phyloP scores from a whole-genome alignment of 2,888 invertebrate species.

The Eupeodes latifasciatus region DNA sequence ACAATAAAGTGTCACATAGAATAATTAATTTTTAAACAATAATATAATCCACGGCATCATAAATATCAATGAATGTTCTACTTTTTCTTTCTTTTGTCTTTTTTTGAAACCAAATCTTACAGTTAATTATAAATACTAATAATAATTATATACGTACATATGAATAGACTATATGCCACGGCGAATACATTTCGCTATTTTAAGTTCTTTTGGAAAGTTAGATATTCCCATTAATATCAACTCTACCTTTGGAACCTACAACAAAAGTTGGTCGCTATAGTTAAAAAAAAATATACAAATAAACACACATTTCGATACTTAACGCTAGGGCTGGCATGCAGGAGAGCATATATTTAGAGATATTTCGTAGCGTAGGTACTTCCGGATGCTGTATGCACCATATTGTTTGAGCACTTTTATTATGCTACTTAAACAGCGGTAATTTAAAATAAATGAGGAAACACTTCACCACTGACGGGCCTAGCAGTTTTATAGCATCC shows the following conservation, averaged over 20 bases:
- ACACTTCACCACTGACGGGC: slow-evolving; percentile 20
- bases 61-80: slow-evolving; percentile 26
- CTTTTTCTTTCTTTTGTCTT: slow-evolving; percentile 41
- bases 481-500: slow-evolving; percentile 15
- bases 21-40: neutral
- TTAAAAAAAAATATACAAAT: neutral
- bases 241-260: neutral
- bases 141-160: neutral
- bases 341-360: neutral
- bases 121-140: slow-evolving; percentile 5
- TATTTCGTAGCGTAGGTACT: slow-evolving; percentile 2
- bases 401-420: slow-evolving; percentile 8
- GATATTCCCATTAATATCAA: slow-evolving; percentile 8
- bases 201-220: slow-evolving; percentile 22
- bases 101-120: slow-evolving; percentile 13
- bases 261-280: neutral
- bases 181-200: neutral
- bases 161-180: neutral
- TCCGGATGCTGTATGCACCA: slow-evolving; percentile 13
- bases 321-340: neutral
- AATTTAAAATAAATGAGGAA: slow-evolving; percentile 52
- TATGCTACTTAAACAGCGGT: slow-evolving; percentile 3
- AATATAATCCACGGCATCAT: neutral
- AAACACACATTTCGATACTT: slow-evolving; percentile 5
- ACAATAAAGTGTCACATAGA: neutral